A percentile compares a stretch with the other conserved stretches of the same genome.
These are phyloP conservation scores for Galagoides demidoff DNA, from an alignment of 2,797 vertebrate genomes.

Conservation along the genomic window DNA sequence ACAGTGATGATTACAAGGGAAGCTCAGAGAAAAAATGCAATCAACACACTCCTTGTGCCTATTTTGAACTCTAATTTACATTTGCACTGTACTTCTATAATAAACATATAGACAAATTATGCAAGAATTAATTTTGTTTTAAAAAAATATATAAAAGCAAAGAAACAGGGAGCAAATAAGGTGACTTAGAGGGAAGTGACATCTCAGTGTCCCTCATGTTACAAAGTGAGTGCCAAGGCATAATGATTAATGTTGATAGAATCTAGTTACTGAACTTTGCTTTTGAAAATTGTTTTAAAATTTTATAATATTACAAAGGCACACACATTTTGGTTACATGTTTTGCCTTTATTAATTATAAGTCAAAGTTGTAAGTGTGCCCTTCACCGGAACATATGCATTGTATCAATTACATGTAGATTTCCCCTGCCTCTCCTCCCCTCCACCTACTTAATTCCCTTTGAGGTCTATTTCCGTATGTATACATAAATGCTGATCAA, in stretches of 20 bases:
- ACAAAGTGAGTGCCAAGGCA: neutral
- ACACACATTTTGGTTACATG: no score
- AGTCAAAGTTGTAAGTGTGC: no score
- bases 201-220: neutral
- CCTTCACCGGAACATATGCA: no score
- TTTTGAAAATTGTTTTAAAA: no score
- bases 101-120: neutral
- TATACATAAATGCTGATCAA: no score
- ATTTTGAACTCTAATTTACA: neutral
- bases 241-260: neutral
- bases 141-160: neutral
- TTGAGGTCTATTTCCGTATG: no score
- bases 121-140: neutral
- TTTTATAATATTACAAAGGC: no score
- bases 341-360: no score
- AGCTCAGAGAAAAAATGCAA: neutral
- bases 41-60: neutral
- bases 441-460: no score
- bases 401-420: no score
- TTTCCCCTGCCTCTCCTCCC: no score
- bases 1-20: neutral
- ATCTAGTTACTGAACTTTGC: neutral
- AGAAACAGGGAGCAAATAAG: neutral
- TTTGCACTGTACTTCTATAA: neutral
- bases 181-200: neutral